These are phyloP conservation scores for Tachysurus vachellii DNA, from an alignment of 2,113 vertebrate genomes.

Conservation along the genomic window DNA sequence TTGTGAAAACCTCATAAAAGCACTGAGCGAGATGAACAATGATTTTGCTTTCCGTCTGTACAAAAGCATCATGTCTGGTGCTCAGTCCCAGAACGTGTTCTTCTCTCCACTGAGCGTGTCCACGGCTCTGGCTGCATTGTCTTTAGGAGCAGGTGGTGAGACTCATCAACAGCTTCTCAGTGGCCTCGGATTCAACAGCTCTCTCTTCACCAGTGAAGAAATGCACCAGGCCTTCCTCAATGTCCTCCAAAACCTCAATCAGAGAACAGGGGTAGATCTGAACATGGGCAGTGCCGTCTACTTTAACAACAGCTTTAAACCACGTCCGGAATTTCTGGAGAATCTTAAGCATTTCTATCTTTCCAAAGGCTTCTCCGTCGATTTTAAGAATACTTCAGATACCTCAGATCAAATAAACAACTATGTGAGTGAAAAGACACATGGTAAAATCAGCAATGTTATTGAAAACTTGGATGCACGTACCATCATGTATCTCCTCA, in stretches of 20 bases:
- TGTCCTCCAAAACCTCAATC: conserved; percentile 43
- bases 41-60: conserved; percentile 74
- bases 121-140: conserved; percentile 71
- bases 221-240: conserved; percentile 55
- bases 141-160: conserved; percentile 66
- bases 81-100: conserved; percentile 73
- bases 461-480: conserved; percentile 51
- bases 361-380: conserved; percentile 61
- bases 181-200: conserved; percentile 63
- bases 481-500: conserved; percentile 70
- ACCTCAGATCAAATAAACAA: conserved; percentile 63
- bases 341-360: conserved; percentile 61
- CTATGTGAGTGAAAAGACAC: conserved; percentile 65
- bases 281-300: conserved; percentile 66
- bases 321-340: conserved; percentile 57
- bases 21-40: conserved; percentile 64
- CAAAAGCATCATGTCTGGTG: conserved; percentile 60
- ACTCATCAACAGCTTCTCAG: conserved; percentile 71
- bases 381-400: conserved; percentile 58
- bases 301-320: conserved; percentile 49
- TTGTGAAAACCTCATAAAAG: background rate
- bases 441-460: conserved; percentile 66
- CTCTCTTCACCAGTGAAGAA: conserved; percentile 37
- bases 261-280: conserved; percentile 26
- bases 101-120: conserved; percentile 78